Percentiles rank a stretch among this genome's conserved stretches.
These are phyloP conservation scores for Drosophila birchii DNA, from an alignment of 2,888 invertebrate species.

Conservation along the genomic window DNA sequence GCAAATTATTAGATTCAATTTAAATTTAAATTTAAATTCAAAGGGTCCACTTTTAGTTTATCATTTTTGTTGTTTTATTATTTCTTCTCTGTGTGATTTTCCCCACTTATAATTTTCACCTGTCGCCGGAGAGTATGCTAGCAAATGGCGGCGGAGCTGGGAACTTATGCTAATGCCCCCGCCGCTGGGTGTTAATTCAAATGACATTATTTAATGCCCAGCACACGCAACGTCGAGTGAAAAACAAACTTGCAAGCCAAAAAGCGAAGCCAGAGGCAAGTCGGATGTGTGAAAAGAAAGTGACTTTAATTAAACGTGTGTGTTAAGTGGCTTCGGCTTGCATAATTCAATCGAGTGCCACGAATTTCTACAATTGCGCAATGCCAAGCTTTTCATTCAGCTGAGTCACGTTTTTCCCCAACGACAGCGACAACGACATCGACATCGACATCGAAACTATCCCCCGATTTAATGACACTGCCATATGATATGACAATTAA, in stretches of 20 bases:
- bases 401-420: conserved; percentile 43
- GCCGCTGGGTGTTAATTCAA: conserved; percentile 72
- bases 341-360: conserved; percentile 61
- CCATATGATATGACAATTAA: conserved; percentile 58
- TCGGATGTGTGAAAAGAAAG: conserved; percentile 67
- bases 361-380: conserved; percentile 58
- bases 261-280: conserved; percentile 14
- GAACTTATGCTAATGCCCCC: conserved; percentile 68
- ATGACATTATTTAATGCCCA: conserved; percentile 76
- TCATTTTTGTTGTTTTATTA: not conserved
- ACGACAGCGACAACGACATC: not conserved
- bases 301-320: conserved; percentile 71
- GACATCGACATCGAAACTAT: conserved; percentile 2
- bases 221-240: conserved; percentile 59
- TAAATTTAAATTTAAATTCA: no score
- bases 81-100: not conserved
- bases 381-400: conserved; percentile 18
- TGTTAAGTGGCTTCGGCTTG: conserved; percentile 63
- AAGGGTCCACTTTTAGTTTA: not conserved
- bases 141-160: conserved; percentile 39
- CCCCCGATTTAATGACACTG: conserved; percentile 18
- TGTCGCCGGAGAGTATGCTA: conserved; percentile 59
- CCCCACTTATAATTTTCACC: conserved; percentile 8
- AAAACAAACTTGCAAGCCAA: conserved; percentile 27
- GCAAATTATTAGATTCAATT: no score